Evolutionary conservation across 2,113 vertebrate genomes (phyloP).

Genomic region (Menidia beryllina): DNA sequence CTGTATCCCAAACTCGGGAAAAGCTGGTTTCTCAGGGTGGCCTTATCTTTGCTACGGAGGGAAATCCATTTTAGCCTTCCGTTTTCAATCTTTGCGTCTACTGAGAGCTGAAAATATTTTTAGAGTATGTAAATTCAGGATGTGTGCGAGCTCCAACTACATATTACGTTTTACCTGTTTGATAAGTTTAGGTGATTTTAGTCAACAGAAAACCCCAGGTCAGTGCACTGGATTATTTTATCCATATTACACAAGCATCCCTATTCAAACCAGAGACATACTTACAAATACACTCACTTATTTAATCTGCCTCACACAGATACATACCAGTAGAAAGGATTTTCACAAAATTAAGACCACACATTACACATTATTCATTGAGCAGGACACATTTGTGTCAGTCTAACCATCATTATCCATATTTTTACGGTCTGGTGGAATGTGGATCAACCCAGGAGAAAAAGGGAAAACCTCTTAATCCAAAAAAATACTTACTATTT

Average conservation of each 20-base stretch:
- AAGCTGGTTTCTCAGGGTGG: conserved; percentile 37
- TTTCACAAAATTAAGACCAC: conserved; percentile 27
- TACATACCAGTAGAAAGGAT: conserved; percentile 4
- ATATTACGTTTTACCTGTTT: background rate
- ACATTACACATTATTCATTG: conserved; percentile 42
- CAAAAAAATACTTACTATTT: too few relatives aligned
- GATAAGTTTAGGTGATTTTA: background rate
- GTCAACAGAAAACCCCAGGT: background rate
- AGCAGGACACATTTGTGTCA: conserved; percentile 35
- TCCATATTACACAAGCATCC: conserved; percentile 5
- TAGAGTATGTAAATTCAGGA: conserved; percentile 1
- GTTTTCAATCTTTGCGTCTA: conserved; percentile 48
- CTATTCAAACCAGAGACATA: background rate
- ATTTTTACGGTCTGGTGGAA: conserved; percentile 64
- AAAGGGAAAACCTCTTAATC: too few relatives aligned
- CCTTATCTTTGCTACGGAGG: conserved; percentile 42
- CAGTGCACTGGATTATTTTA: background rate
- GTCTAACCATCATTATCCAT: conserved; percentile 43
- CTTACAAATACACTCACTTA: conserved; percentile 25
- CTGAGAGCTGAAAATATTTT: conserved; percentile 7
- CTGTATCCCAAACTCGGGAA: conserved; percentile 15
- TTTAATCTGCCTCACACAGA: conserved; percentile 43
- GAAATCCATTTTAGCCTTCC: conserved; percentile 45
- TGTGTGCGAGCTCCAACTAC: background rate
- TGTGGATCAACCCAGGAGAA: too few relatives aligned